Conservation (phyloP, 2,113 vertebrate genomes). For the Chloropsis hardwickii region DNA sequence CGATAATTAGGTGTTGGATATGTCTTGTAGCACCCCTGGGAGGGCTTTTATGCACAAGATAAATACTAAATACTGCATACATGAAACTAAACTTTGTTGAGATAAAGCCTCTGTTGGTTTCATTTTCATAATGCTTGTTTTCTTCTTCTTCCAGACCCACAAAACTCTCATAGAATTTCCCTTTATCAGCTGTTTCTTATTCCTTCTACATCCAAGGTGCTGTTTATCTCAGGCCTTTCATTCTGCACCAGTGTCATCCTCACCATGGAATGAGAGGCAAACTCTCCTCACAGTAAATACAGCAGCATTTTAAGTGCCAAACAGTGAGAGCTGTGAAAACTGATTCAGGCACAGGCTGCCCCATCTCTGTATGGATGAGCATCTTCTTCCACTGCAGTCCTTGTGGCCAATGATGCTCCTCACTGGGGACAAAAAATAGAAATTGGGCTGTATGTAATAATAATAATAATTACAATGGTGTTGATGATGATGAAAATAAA, state of each 20-base stretch:
- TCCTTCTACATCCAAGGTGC: neutral
- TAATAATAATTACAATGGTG: neutral
- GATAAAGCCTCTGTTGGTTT: conserved; percentile 1
- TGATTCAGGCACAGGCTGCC: neutral
- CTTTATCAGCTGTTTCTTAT: neutral
- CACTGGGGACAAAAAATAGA: neutral
- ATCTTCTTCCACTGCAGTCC: neutral
- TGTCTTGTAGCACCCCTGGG: conserved; percentile 1
- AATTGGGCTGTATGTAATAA: neutral
- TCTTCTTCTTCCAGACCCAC: neutral
- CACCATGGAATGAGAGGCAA: neutral
- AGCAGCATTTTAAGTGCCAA: neutral
- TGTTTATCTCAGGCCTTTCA: neutral
- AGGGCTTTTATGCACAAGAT: conserved; percentile 1
- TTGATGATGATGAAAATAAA: neutral
- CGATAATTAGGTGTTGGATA: conserved; percentile 5
- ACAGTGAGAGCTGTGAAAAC: neutral
- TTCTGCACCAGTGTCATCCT: neutral
- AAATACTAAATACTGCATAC: neutral
- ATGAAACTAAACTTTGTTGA: neutral
- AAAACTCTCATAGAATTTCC: neutral
- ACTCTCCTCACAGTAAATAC: neutral
- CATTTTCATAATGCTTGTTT: neutral
- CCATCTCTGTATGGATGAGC: neutral
- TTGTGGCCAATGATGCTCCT: fast-evolving